Base-by-base conservation (phyloP, 2,888 invertebrate genomes). In the Diogma glabrata region DNA sequence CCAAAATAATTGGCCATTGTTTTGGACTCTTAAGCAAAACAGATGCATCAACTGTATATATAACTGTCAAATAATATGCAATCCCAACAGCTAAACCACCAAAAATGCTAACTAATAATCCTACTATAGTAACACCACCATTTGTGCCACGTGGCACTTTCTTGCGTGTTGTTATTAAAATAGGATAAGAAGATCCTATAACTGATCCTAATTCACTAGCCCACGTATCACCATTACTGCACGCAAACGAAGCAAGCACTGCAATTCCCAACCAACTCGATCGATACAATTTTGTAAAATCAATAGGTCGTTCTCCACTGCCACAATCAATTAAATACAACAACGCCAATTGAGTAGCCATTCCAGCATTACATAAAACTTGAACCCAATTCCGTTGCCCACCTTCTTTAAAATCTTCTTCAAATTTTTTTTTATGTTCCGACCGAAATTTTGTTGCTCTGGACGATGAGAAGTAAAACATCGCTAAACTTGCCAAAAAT, bases 341-440 rank as follows among this genome's bases (percentile, higher is more conserved):
- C 28, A 90, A 61, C 0, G 83, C 84, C 47, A 91, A 68, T 61
- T 87, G 82, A 0, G 84, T 76, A 16, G 89, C 88, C 78, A 90
- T 84, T n/a, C 90, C 91, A 2, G 64, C 85, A 71, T 92, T 93
- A 64, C 91, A 91, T 1, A 93, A 66, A 6, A 91, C 91, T 70
- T 93, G 92, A 12, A 89, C 72, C 91, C 92, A 92, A 65, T 84
- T 88, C 54, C 92, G 76, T 65, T 87, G 86, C 0, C 90, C 89
- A 60, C 88, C 87, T 75, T 87, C 87, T 70, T 85, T 87, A 60
- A 81, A 87, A 60, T 88, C 83, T 46, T 74, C 75, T 64, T 91
- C 90, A 50, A 88, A 64, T 62, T 81, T 81, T 52, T 70, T 72
- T 63, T 87, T 87, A 47, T 75, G 65, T 51, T 78, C 67, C 1